Base-by-base conservation (phyloP, 2,888 invertebrate genomes). In the Drosophila rellima region DNA sequence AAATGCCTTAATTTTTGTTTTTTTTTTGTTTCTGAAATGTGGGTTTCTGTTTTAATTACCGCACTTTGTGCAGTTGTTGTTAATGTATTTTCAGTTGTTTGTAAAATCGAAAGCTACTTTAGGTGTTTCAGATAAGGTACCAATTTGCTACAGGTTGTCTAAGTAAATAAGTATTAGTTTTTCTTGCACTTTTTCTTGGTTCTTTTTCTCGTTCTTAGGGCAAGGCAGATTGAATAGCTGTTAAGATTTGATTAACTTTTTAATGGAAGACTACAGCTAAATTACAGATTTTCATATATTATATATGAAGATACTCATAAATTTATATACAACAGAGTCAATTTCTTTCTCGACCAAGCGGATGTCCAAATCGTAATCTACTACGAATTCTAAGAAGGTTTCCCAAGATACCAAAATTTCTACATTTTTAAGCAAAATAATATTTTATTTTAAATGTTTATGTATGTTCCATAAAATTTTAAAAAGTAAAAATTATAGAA, bases 141-240 rank as follows among this genome's bases (percentile, higher is more conserved):
- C 77, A 82, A 80, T 82, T 85, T 82, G 55, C 82, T 83, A 83
- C 86, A 85, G 88, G 86, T 85, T 79, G 18, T 87, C 84, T 82
- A 82, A 64, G 70, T 85, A 69, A 67, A 80, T 55, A 48, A 33
- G 29, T 51, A 51, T 31, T 47, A 40, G 51, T 66, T 2, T 55
- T 17, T 59, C n/a, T 67, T 63, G 56, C 65, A 48, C 61, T 67
- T 51, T 51, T 63, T 66, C 67, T 68, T 70, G 54, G 74, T 75
- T 75, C 73, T 59, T 52, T 45, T 65, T 52, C 37, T 48, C 13
- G 48, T 31, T 33, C 23, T 64, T 40, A 31, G 61, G 74, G 42
- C 78, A 66, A 73, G 74, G 50, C 78, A 61, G 61, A 62, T 59
- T 42, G 40, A 39, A 64, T 50, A 45, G 61, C 44, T 70, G 40